phyloP scores from a whole-genome alignment of 1,140 invertebrate species.

The Onthophagus taurus region DNA sequence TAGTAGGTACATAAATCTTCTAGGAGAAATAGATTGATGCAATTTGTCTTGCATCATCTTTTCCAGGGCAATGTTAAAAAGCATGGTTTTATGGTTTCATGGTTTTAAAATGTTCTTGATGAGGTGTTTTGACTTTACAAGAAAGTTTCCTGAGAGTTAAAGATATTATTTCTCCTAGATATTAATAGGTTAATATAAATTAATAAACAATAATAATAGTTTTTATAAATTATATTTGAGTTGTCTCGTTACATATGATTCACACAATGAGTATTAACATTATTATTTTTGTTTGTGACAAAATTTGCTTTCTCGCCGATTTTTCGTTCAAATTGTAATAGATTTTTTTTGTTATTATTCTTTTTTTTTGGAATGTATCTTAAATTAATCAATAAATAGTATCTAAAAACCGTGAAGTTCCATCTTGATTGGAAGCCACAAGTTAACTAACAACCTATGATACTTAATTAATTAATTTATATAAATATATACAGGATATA shows the following conservation, averaged over 20 bases:
- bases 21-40: no score
- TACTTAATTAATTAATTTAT: constrained; percentile 6
- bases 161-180: no score
- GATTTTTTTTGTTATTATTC: no score
- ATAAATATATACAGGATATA: constrained; percentile 13
- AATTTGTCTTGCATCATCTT: no score
- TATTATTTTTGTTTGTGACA: constrained; percentile 8
- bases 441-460: constrained; percentile 4
- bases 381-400: constrained; percentile 7
- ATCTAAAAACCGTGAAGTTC: constrained; percentile 6
- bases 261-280: constrained; percentile 12
- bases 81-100: no score
- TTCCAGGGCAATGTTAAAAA: no score
- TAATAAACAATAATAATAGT: constrained; percentile 2
- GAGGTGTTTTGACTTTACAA: no score
- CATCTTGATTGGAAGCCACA: constrained; percentile 13
- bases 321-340: constrained; percentile 5
- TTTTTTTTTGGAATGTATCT: background rate
- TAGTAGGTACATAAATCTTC: no score
- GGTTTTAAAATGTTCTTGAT: no score
- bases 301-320: background rate
- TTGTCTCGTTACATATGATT: constrained; percentile 9
- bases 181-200: no score
- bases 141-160: no score
- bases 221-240: constrained; percentile 14